Percentiles rank a stretch among this genome's conserved stretches.
These are phyloP conservation scores for Diplazon laetatorius DNA, from an alignment of 2,888 invertebrate genomes.

Conservation along the genomic window DNA sequence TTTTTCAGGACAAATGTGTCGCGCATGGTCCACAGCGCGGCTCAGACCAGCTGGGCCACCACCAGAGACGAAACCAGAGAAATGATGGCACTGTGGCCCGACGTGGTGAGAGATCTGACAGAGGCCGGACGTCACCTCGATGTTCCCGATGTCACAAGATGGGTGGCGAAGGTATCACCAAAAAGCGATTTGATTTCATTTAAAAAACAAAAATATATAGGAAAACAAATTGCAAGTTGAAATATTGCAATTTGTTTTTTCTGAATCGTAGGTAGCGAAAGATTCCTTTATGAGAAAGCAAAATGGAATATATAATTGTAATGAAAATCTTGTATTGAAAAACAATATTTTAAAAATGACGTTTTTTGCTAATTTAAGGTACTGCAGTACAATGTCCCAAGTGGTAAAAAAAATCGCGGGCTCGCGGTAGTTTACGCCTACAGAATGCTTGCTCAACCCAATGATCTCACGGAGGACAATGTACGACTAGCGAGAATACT, in stretches of 20 bases:
- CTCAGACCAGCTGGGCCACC: constrained; percentile 85
- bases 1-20: constrained; percentile 52
- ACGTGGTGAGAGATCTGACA: constrained; percentile 92
- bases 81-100: constrained; percentile 95
- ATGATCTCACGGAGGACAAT: constrained; percentile 90
- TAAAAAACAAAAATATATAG: too few relatives aligned
- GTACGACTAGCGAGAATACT: constrained; percentile 91
- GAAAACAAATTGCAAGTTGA: background rate
- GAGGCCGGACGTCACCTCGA: constrained; percentile 90
- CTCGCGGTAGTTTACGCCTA: constrained; percentile 90
- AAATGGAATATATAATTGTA: too few relatives aligned
- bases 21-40: constrained; percentile 70
- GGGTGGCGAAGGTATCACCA: constrained; percentile 91
- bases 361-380: constrained; percentile 84
- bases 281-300: too few relatives aligned
- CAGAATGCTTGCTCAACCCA: constrained; percentile 87
- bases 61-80: constrained; percentile 93
- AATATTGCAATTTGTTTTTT: too few relatives aligned
- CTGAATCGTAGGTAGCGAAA: too few relatives aligned
- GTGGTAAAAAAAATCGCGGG: constrained; percentile 94
- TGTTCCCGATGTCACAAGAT: constrained; percentile 90
- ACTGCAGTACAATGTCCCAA: constrained; percentile 95
- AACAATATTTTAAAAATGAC: constrained; percentile 10
- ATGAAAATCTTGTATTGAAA: too few relatives aligned
- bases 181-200: too few relatives aligned